Percentiles rank a stretch among this genome's conserved stretches.
These are phyloP conservation scores for Mus caroli DNA, from an alignment of 2,797 vertebrate species.

Conservation along the genomic window DNA sequence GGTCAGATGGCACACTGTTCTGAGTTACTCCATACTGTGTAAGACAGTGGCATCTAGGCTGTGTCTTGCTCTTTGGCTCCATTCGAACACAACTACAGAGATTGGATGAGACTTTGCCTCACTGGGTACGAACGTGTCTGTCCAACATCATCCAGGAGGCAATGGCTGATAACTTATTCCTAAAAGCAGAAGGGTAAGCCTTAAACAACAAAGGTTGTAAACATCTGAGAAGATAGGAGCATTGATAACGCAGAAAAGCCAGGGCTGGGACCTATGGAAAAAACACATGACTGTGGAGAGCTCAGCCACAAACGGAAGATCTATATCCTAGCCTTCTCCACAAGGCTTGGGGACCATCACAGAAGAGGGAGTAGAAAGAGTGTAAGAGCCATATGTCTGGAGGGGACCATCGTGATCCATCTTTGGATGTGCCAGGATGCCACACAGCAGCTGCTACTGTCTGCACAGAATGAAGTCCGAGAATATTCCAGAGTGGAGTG, in stretches of 20 bases:
- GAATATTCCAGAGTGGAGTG: background rate
- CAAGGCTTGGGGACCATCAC: background rate
- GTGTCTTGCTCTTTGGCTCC: background rate
- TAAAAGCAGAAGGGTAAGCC: background rate
- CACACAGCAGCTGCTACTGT: background rate
- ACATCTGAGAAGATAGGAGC: background rate
- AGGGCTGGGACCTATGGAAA: background rate
- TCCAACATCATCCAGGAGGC: background rate
- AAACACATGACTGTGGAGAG: background rate
- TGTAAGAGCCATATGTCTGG: background rate
- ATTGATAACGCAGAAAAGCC: background rate
- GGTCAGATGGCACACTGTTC: background rate
- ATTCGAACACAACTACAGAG: background rate
- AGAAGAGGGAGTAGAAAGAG: background rate
- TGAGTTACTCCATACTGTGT: background rate
- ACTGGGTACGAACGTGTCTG: background rate
- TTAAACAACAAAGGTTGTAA: background rate
- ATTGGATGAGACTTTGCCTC: background rate
- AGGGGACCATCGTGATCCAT: background rate
- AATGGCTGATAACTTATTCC: background rate
- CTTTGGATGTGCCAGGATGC: too few relatives aligned
- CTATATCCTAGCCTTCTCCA: background rate
- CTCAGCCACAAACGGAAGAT: background rate
- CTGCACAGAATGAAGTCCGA: background rate
- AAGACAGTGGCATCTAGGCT: too few relatives aligned